These are phyloP conservation scores for Amphiprion percula DNA, from an alignment of 2,113 vertebrate genomes.

Conservation along the genomic window DNA sequence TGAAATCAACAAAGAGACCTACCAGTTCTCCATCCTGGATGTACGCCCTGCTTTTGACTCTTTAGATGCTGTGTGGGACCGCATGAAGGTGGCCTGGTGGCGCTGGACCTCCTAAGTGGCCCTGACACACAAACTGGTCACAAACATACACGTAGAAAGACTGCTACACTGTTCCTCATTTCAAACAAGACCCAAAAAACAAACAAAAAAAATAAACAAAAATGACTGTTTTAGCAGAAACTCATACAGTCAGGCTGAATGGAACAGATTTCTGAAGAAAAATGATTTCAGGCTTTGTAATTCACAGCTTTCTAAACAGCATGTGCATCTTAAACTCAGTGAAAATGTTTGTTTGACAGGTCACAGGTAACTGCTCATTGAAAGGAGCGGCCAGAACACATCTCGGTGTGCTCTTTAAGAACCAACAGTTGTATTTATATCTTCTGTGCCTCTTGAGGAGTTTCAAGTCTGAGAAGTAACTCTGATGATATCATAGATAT, in stretches of 20 bases:
- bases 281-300: neutral
- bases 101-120: slow-evolving; percentile 91
- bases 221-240: too few relatives aligned
- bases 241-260: too few relatives aligned
- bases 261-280: too few relatives aligned
- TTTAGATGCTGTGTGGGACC: slow-evolving; percentile 92
- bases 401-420: too few relatives aligned
- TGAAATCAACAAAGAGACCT: slow-evolving; percentile 86
- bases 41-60: slow-evolving; percentile 95
- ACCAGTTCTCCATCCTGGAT: slow-evolving; percentile 94
- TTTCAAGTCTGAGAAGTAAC: too few relatives aligned
- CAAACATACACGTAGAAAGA: neutral
- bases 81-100: slow-evolving; percentile 96
- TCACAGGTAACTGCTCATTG: neutral
- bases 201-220: neutral
- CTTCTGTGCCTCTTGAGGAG: too few relatives aligned
- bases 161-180: neutral
- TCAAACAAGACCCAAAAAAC: neutral
- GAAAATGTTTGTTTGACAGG: neutral
- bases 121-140: neutral
- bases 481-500: too few relatives aligned
- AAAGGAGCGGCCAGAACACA: too few relatives aligned
- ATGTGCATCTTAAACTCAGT: neutral
- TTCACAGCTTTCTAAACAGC: neutral
- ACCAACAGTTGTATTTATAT: too few relatives aligned